Evolutionary conservation across 2,113 vertebrate species (phyloP).

Genomic region (Rhagologus leucostigma): DNA sequence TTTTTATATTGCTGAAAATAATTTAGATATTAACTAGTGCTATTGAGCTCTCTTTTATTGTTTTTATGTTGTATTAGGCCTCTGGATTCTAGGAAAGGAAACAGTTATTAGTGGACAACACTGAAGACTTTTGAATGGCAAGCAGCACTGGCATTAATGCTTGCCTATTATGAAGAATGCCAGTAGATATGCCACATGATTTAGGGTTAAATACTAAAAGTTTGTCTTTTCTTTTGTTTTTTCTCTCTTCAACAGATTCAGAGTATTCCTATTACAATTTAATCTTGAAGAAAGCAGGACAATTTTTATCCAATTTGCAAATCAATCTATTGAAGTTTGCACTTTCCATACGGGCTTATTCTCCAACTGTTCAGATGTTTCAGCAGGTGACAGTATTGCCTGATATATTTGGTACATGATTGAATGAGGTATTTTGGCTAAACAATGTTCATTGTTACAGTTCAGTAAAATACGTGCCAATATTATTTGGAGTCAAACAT

Average conservation of each 20-base stretch:
- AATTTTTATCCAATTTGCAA: conserved; percentile 90
- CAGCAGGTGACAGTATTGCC: conserved; percentile 82
- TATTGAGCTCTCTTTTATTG: background rate
- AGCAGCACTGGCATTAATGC: background rate
- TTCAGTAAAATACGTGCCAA: background rate
- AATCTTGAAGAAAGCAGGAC: conserved; percentile 93
- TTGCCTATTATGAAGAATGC: background rate
- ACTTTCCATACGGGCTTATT: conserved; percentile 84
- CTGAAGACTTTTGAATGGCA: background rate
- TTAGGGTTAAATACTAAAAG: background rate
- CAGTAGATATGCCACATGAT: background rate
- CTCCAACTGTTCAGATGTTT: conserved; percentile 87
- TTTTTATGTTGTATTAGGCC: background rate
- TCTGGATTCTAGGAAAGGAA: background rate
- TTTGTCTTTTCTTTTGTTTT: background rate
- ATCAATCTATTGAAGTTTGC: conserved; percentile 88
- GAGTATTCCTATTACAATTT: conserved; percentile 90
- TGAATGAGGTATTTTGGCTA: background rate
- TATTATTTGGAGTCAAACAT: background rate
- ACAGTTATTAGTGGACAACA: background rate
- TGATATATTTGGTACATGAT: background rate
- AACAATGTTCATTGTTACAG: background rate
- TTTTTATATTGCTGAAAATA: background rate
- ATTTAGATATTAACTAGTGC: background rate
- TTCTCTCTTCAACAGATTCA: conserved; percentile 74